Base-by-base conservation (phyloP, 2,888 invertebrate species). In the Margaritifera margaritifera region DNA sequence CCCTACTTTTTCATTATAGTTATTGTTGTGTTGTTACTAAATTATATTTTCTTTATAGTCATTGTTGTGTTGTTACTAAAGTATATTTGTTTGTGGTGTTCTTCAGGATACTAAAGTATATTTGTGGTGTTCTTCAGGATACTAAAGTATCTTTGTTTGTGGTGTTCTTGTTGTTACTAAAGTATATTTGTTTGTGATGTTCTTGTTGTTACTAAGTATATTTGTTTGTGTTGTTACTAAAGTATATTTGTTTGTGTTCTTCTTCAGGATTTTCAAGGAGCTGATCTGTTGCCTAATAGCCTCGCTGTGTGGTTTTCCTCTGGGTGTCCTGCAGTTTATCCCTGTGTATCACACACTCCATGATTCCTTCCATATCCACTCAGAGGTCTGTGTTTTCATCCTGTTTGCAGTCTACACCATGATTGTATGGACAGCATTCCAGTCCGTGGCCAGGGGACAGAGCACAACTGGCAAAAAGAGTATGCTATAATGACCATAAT, bases 271-370 rank as follows among this genome's bases (percentile, higher is more conserved):
- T 67, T 82, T 88, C 1, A 90, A 90, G 72, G 93, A 93, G 88
- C 78, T 92, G 24, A 64, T 92, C 0, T 92, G 92, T 77, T 89
- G 93, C 1, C 31, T 93, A 15, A 79, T 94, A 52, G 92, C 94
- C 1, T 68, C 79, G 11, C 70, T 84, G 71, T 79, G 80, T 54
- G 92, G 92, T 0, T 77, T 93, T 5, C 94, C 94, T 4, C 92
- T 94, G 0, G 95, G 95, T 0, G 92, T 94, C 0, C 84, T 94
- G 4, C 90, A 94, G 83, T 95, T 95, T 87, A 88, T 94, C 20
- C 92, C 93, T 0, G 90, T 95, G 74, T 95, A 95, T 89, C 95
- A 95, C 83, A 93, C 94, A 0, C 91, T 95, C 0, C 95, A 95
- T 86, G 95, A 95, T 85, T 87, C 92, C 20, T 91, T 89, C 77